phyloP scores from a whole-genome alignment of 2,113 vertebrate genomes.

The Serilophus lunatus region DNA sequence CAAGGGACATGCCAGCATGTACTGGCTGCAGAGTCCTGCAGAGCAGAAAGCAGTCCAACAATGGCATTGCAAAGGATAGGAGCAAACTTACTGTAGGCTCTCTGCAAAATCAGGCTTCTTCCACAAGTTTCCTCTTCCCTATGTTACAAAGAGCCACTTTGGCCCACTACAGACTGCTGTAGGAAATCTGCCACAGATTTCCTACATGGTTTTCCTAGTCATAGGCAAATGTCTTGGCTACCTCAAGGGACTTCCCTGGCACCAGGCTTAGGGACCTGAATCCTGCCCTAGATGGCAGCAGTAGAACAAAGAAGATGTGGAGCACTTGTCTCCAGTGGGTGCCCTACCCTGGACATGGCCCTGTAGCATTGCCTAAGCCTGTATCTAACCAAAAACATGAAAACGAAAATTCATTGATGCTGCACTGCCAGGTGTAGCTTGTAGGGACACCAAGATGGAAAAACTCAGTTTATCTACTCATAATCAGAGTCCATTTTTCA shows the following conservation, averaged over 20 bases:
- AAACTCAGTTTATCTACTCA: neutral
- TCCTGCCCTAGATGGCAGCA: conserved; percentile 52
- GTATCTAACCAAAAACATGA: neutral
- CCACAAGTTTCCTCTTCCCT: neutral
- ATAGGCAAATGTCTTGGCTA: neutral
- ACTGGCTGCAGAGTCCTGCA: neutral
- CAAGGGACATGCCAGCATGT: rapidly evolving
- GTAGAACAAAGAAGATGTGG: neutral
- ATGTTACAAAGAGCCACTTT: neutral
- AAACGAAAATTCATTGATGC: neutral
- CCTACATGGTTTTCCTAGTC: neutral
- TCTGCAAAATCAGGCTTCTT: neutral
- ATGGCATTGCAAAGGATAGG: neutral
- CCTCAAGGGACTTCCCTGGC: neutral
- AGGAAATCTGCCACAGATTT: neutral
- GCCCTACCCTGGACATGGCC: neutral
- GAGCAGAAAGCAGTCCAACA: neutral
- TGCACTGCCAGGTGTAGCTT: neutral
- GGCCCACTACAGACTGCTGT: neutral
- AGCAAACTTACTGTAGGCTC: neutral
- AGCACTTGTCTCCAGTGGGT: neutral
- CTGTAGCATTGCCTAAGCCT: neutral
- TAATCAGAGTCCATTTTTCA: neutral
- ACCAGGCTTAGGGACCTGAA: neutral
- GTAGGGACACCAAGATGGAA: neutral